A percentile compares a stretch with the other conserved stretches of the same genome.
Conservation (phyloP, 2,888 invertebrate species). For the Caenorhabditis sulstoni region DNA sequence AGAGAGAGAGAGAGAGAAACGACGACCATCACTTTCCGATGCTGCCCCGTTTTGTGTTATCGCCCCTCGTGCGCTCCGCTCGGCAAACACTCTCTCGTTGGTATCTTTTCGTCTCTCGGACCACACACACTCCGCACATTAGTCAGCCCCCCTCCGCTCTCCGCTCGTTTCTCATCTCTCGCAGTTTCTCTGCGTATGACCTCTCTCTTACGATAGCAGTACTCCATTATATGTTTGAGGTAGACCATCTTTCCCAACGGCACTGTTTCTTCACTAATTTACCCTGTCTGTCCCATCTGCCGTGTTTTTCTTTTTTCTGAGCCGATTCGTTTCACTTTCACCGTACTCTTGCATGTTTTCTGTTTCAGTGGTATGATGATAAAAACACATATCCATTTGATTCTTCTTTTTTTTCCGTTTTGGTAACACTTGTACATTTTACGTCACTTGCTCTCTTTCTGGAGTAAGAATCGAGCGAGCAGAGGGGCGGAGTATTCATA, state of each 20-base stretch:
- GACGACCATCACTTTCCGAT: constrained; percentile 25
- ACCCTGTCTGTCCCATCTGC: constrained; percentile 33
- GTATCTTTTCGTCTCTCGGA: constrained; percentile 15
- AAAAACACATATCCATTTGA: background rate
- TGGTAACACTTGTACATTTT: no score
- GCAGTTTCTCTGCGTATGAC: constrained; percentile 43
- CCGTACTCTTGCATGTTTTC: constrained; percentile 5
- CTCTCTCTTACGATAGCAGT: constrained; percentile 38
- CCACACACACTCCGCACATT: constrained; percentile 7
- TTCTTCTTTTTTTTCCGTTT: constrained; percentile 1
- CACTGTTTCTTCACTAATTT: constrained; percentile 27
- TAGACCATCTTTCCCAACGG: constrained; percentile 17
- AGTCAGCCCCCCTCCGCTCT: constrained; percentile 50
- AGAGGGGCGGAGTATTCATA: no score
- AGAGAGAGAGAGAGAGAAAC: constrained; percentile 2
- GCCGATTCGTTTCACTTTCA: constrained; percentile 2
- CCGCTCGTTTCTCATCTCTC: constrained; percentile 15
- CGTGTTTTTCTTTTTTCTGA: background rate
- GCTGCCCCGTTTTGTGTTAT: constrained; percentile 41
- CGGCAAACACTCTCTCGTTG: constrained; percentile 1
- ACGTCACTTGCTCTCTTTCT: no score
- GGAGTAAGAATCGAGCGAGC: no score
- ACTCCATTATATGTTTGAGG: constrained; percentile 50
- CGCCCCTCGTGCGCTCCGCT: constrained; percentile 49
- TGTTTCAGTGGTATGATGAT: background rate